Conservation (phyloP, 2,113 vertebrate species). For the Gobiocypris rarus region DNA sequence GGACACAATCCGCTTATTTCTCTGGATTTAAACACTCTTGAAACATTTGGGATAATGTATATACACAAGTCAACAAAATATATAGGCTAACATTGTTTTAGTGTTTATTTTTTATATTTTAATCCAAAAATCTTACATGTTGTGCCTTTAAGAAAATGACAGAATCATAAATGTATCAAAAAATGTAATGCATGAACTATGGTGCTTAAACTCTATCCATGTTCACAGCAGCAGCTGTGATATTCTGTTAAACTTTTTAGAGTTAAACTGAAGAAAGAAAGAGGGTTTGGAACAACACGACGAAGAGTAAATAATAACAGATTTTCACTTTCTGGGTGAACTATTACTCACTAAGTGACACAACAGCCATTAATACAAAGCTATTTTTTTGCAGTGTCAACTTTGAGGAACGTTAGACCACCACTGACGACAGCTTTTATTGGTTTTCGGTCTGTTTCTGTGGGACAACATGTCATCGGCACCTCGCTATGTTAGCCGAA, state of each 20-base stretch:
- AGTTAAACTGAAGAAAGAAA: background rate
- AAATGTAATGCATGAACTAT: too few species aligned
- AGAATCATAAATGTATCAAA: too few species aligned
- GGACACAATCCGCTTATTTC: too few species aligned
- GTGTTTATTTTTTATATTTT: too few species aligned
- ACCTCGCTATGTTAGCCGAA: slow-evolving; percentile 18
- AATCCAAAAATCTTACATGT: too few species aligned
- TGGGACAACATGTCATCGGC: slow-evolving; percentile 43
- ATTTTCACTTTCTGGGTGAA: background rate
- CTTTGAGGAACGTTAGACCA: slow-evolving; percentile 10
- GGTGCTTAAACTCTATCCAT: background rate
- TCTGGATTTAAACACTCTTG: too few species aligned
- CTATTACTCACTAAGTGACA: background rate
- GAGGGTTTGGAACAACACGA: background rate
- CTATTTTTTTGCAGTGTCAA: background rate
- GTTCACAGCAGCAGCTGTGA: background rate
- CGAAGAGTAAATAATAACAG: background rate
- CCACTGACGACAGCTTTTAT: slow-evolving; percentile 7
- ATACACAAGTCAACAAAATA: too few species aligned
- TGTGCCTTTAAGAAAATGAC: too few species aligned
- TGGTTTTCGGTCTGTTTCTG: slow-evolving; percentile 10
- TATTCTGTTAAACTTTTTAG: background rate
- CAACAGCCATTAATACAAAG: slow-evolving; percentile 7
- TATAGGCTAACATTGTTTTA: too few species aligned
- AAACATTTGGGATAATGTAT: too few species aligned